Evolutionary conservation across 2,113 vertebrate genomes (phyloP), one percentile per base, ranked within the genome.

Genomic region (Chrysochloris asiatica): DNA sequence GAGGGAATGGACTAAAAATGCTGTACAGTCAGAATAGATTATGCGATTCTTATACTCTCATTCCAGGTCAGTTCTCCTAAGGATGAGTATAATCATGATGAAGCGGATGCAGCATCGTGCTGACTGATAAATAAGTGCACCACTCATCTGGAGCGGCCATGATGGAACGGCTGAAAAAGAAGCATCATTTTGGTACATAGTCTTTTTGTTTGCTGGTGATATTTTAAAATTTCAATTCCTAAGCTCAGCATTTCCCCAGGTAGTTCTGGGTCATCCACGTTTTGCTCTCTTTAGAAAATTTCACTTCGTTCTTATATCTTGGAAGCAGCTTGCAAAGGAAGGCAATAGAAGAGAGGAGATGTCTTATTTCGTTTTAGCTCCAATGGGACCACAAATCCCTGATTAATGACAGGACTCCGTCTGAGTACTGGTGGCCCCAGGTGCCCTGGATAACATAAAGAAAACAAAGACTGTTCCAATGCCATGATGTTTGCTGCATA

Each of bases 1-100:
- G 28, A 50, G 82, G 86, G 92, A 83, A 86, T 13, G 65, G 73
- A 72, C 54, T 92, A 22, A 93, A 88, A 83, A 69, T 43, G 72
- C 77, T 67, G 69, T n/a, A 24, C 48, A 3, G 71, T 94, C 63
- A 79, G 88, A 88, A 85, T 8, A 87, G 90, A 87, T 63, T 24
- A 83, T 67, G 48, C 0, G 56, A 30, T 24, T 54, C 24, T 24
- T 22, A 38, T 41, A 8, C 28, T 79, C 12, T 45, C 47, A 33
- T 93, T 86, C 93, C 82, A 33, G 94, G 94, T 87, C 90, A 82
- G 38, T 59, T 69, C 88, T 85, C 82, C 76, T 52, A 92, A 94
- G 92, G 28, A 45, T 73, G 13, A 3, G 50, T 41, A 52, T 82
- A 72, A 87, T 92, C 65, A 90, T 21, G 69, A 69, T n/a, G 28